These are phyloP conservation scores for Reinhardtius hippoglossoides DNA, from an alignment of 2,113 vertebrate species.

Conservation along the genomic window DNA sequence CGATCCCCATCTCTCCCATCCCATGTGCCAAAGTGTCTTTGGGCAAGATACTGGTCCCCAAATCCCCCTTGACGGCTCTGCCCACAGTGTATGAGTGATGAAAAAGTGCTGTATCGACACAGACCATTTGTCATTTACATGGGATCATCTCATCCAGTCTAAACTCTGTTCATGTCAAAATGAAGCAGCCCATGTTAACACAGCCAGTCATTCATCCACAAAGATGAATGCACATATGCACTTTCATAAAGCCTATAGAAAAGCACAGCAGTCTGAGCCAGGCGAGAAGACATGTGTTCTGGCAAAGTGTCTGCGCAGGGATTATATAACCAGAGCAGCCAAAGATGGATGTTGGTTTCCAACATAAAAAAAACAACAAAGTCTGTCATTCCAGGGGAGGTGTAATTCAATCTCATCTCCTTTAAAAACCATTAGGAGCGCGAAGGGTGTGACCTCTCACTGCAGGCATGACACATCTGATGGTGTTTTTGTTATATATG, in stretches of 20 bases:
- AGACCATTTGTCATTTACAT: too few species aligned
- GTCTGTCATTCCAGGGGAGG: slow-evolving; percentile 12
- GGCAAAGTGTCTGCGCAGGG: slow-evolving; percentile 19
- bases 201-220: background rate
- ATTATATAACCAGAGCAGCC: slow-evolving; percentile 61
- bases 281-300: slow-evolving; percentile 14
- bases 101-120: too few species aligned
- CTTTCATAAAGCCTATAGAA: slow-evolving; percentile 7
- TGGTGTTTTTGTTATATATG: slow-evolving; percentile 48
- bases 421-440: slow-evolving; percentile 34
- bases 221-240: slow-evolving; percentile 4
- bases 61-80: too few species aligned
- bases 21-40: too few species aligned
- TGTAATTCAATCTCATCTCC: slow-evolving; percentile 28
- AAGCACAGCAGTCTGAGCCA: background rate
- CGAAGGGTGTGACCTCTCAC: background rate
- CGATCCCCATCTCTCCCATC: too few species aligned
- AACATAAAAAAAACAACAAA: background rate
- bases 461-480: slow-evolving; percentile 15
- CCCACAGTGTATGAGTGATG: too few species aligned
- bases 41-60: too few species aligned
- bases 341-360: slow-evolving; percentile 34
- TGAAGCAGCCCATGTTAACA: slow-evolving; percentile 15
- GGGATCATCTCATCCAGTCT: background rate
- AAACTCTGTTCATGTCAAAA: background rate